Evolutionary conservation across 2,113 vertebrate genomes (phyloP).

Genomic region (Xiphias gladius): DNA sequence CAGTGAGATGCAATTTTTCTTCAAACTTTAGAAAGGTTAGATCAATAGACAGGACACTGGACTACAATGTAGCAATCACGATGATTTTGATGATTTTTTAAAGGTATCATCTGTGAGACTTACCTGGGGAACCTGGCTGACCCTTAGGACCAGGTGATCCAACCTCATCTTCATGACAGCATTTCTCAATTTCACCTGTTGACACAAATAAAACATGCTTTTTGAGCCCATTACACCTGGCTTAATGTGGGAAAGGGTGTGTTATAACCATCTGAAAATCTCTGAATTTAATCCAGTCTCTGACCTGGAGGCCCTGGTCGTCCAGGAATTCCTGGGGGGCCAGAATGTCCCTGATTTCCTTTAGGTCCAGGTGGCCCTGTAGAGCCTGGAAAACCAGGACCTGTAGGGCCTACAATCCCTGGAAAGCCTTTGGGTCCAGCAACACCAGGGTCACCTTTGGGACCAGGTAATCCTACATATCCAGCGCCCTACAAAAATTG

Average conservation of each 20-base stretch:
- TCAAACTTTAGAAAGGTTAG: background rate
- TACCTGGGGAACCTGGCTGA: constrained; percentile 69
- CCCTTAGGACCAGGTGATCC: constrained; percentile 68
- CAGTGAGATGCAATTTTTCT: background rate
- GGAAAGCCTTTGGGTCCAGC: constrained; percentile 84
- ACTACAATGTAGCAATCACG: background rate
- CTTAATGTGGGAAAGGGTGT: background rate
- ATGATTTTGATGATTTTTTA: background rate
- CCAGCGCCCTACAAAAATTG: constrained; percentile 81
- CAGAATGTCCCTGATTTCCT: constrained; percentile 85
- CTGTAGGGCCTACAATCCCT: constrained; percentile 83
- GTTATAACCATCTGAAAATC: background rate
- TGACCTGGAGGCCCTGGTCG: constrained; percentile 68
- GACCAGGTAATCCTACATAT: constrained; percentile 82
- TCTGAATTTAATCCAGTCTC: background rate
- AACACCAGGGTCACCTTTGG: constrained; percentile 86
- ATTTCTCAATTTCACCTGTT: constrained; percentile 65
- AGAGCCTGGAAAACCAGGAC: constrained; percentile 82
- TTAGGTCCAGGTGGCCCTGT: constrained; percentile 81
- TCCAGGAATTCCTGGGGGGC: constrained; percentile 84
- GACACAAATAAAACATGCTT: constrained; percentile 19
- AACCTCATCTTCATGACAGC: constrained; percentile 39
- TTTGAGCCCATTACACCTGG: background rate
- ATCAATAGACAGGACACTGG: background rate
- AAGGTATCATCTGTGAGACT: background rate